Base-by-base conservation (phyloP, 1,140 invertebrate genomes). In the Oppia nitens region DNA sequence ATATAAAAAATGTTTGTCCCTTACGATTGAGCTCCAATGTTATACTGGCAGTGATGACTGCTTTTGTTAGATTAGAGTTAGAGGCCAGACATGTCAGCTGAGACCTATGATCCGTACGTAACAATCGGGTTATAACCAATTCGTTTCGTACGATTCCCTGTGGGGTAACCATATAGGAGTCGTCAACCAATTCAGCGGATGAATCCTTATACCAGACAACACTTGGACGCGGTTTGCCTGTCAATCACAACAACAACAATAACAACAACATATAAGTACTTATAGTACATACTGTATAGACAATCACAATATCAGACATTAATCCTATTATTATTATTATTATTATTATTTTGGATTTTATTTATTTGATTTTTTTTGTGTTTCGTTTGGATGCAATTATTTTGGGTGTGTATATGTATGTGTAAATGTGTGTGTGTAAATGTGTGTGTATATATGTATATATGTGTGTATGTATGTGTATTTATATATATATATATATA, bases 61-160 rank as follows among this genome's bases (percentile, higher is more conserved):
- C 80, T 64, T 82, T 79, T 27, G 83, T 81, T 25, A 88, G 77
- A 64, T 80, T 76, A 6, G 85, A 88, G 70, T 91, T 91, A 62
- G 80, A 75, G 12, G 87, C 84, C 68, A 85, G 82, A 69, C 86
- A 91, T 45, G 83, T 86, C 69, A 87, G 85, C 63, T 84, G 81
- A 1, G 83, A 80, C 59, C 84, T 81, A 57, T 88, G 78, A 72
- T 89, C 83, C n/a, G 81, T 79, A 29, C 87, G 75, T 26, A 78
- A 76, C 55, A 89, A 77, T 17, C 78, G 76, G 28, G 78, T 78
- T 76, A 86, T 81, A 50, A 80, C 77, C 48, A 89, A 75, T 62
- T 83, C 77, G 71, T 64, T 67, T 2, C 65, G 51, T 26, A 66
- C 64, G 24, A 64, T 49, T 28, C 62, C 64, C 49, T 53, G 79